Evolutionary conservation across 1,140 invertebrate genomes (phyloP), one percentile per base, ranked within the genome.

Genomic region (Drosophila nigromelanica): DNA sequence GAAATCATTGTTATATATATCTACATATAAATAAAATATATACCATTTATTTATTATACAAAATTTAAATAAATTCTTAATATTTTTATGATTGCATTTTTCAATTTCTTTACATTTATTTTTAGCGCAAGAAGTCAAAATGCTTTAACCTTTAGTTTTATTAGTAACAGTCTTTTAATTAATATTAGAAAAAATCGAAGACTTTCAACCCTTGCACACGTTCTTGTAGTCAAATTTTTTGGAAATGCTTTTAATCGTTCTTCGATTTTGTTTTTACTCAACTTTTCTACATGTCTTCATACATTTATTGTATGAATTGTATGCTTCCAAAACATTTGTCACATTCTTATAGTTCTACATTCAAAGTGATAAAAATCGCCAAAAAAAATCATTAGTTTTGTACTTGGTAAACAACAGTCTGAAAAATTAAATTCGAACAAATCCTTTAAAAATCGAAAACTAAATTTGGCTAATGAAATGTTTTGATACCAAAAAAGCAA

Each of bases 51-150:
- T 61, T 61, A 58, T 67, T 33, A 67, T 56, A 52, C 62, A 67
- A 50, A 61, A 43, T 43, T 54, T 62, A 39, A 40, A 73, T 76
- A 69, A 73, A 48, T 48, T 60, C 55, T 21, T 4, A 30, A 50
- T 60, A 45, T 60, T 37, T 48, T 47, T 21, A 33, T 27, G n/a
- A 48, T 55, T 73, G 45, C 73, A 76, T 83, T 87, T 72, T 74
- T 73, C 15, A 15, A 63, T 59, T 58, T 15, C 18, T 43, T 37
- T 47, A 61, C 62, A 48, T 66, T 75, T 42, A 45, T 50, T 61
- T 61, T 54, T 52, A 74, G 40, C 63, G 74, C 78, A 87, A 87
- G 82, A 86, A 82, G 78, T 72, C 78, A 75, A 75, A 86, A 82
- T 81, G 81, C 48, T 78, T 59, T 70, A 54, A 33, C 12, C 39